Conservation (phyloP, 2,113 vertebrate genomes). For the Pitta sordida region DNA sequence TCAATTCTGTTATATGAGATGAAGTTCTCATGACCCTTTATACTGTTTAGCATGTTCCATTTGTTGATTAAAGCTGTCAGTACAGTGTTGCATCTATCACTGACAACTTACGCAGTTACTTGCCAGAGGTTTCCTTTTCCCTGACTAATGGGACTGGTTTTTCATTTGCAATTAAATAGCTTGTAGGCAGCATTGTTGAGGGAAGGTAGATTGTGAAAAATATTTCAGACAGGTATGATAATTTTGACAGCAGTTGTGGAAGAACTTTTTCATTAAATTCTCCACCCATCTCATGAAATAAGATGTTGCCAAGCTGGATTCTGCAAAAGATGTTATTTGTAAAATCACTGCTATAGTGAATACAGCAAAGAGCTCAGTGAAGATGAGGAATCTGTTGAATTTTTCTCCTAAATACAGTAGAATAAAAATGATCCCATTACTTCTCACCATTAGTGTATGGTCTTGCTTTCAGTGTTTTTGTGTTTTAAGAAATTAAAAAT, state of each 20-base stretch:
- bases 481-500: not conserved
- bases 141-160: not conserved
- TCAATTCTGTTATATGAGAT: not conserved
- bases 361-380: not conserved
- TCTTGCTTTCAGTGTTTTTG: not conserved
- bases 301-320: not conserved
- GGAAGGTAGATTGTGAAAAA: not conserved
- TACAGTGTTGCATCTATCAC: not conserved
- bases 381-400: not conserved
- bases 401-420: not conserved
- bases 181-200: not conserved
- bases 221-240: not conserved
- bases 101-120: not conserved
- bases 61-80: not conserved
- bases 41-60: not conserved
- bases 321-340: not conserved
- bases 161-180: not conserved
- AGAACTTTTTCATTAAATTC: not conserved
- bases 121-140: not conserved
- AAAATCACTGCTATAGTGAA: not conserved
- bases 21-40: not conserved
- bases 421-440: not conserved
- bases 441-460: rapidly evolving
- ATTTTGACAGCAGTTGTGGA: not conserved
- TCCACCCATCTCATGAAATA: not conserved